Evolutionary conservation across 2,113 vertebrate genomes (phyloP), one percentile per base, ranked within the genome.

Genomic region (Rhizomys pruinosus): DNA sequence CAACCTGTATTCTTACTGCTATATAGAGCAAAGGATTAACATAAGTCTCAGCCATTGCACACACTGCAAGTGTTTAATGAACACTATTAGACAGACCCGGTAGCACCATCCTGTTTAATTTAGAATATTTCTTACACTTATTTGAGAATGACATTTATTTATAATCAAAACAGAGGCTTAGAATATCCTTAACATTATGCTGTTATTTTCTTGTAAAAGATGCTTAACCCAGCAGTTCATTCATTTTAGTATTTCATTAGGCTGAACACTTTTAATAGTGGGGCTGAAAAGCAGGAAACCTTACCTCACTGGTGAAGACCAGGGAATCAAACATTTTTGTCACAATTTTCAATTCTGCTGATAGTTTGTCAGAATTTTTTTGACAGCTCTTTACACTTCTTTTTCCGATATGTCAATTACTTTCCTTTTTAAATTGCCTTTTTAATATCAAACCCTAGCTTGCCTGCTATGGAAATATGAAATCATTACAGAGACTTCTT

Each of bases 111-210:
- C 55, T 89, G 81, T 87, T 94, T 96, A 89, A 91, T 82, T 96
- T 87, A 90, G 84, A 96, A 85, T 79, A 82, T 72, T 78, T 78
- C 92, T 96, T 86, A 82, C 59, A 27, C 91, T 78, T 93, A 94
- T 68, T 97, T 86, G 61, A 93, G 87, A 94, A 94, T 96, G 69
- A 84, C 15, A 42, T 42, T 91, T 95, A 73, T 91, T 90, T 95
- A 85, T 95, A 76, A 95, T 94, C 95, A 85, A 91, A 84, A 82
- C 59, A 92, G 78, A 90, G 90, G 64, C 20, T 84, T 92, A 84
- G 80, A 92, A 82, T 95, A 90, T 79, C 44, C 66, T 90, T 87
- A 94, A 68, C 93, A 79, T 92, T 88, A 79, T 81, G 91, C 71
- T 95, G 34, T 74, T 42, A 86, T 90, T 95, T 90, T 94, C 90